Conservation (phyloP, 2,797 vertebrate genomes). For the Sciurus vulgaris region DNA sequence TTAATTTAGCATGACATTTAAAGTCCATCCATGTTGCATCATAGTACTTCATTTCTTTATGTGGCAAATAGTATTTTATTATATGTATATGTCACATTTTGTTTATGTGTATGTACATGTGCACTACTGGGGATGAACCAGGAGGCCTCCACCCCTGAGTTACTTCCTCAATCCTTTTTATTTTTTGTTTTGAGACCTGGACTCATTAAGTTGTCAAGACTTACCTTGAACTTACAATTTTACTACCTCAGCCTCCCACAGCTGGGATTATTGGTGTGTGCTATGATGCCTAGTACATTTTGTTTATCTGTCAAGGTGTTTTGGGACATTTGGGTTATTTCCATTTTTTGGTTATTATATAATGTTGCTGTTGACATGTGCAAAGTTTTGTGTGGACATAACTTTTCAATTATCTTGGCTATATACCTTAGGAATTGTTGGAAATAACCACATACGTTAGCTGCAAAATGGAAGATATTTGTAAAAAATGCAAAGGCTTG, state of each 20-base stretch:
- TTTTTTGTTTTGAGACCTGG: too few relatives aligned
- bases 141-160: too few relatives aligned
- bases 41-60: neutral
- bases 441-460: neutral
- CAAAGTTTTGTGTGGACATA: neutral
- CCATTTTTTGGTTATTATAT: slow-evolving; percentile 35
- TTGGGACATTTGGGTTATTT: slow-evolving; percentile 37
- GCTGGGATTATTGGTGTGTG: too few relatives aligned
- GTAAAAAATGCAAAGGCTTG: slow-evolving; percentile 52
- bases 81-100: neutral
- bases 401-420: slow-evolving; percentile 3
- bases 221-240: too few relatives aligned
- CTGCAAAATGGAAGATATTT: slow-evolving; percentile 57
- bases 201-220: too few relatives aligned
- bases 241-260: too few relatives aligned
- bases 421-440: slow-evolving; percentile 35
- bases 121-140: too few relatives aligned
- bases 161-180: too few relatives aligned
- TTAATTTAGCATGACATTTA: slow-evolving; percentile 30
- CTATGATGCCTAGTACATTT: neutral
- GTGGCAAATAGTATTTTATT: neutral
- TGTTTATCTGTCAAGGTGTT: slow-evolving; percentile 15
- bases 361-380: neutral
- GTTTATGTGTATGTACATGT: neutral
- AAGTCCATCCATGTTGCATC: neutral